These are phyloP conservation scores for Hydropsyche tenuis DNA, from an alignment of 1,140 invertebrate genomes.

Conservation along the genomic window DNA sequence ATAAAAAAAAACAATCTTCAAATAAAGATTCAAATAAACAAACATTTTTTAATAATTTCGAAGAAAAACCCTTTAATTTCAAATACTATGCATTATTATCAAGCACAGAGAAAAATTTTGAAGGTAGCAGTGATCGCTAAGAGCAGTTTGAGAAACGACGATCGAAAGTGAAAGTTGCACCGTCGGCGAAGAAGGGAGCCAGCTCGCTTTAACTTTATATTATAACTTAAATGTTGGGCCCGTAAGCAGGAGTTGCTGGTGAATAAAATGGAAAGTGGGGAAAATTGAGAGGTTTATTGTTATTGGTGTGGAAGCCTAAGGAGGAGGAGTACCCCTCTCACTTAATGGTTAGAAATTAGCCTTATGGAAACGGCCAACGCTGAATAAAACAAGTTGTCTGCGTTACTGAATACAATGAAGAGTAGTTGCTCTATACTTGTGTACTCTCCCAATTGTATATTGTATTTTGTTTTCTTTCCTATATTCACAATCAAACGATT, in stretches of 20 bases:
- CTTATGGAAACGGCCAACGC: not conserved
- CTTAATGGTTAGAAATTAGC: slow-evolving; percentile 38
- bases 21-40: no score
- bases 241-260: slow-evolving; percentile 44
- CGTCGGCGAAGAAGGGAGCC: not conserved
- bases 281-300: slow-evolving; percentile 45
- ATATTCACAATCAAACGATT: no score
- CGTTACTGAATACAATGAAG: not conserved
- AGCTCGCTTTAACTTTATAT: slow-evolving; percentile 37
- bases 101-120: not conserved
- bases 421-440: no score
- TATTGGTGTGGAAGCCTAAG: slow-evolving; percentile 36
- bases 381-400: not conserved
- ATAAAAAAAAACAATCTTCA: no score
- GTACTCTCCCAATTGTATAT: no score
- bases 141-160: not conserved
- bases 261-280: slow-evolving; percentile 45
- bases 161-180: slow-evolving; percentile 8
- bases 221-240: slow-evolving; percentile 42
- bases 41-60: no score
- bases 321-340: not conserved
- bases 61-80: no score
- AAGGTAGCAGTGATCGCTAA: not conserved
- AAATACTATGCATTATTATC: no score
- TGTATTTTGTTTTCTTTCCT: no score